Evolutionary conservation across 2,888 invertebrate species (phyloP).

Genomic region (Venusia cambrica): DNA sequence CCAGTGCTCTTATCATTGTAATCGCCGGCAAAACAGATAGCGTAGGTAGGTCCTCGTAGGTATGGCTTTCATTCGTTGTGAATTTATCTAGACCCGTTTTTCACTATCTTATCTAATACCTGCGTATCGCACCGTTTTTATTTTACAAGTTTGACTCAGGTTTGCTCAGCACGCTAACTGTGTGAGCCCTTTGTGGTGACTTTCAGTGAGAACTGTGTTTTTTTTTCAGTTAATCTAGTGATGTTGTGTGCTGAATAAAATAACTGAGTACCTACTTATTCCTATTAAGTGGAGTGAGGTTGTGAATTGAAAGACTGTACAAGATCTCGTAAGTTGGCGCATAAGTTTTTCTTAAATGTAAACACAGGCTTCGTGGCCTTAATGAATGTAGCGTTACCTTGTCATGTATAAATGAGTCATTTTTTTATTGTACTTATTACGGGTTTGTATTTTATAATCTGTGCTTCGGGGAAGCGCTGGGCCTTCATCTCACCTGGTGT

Average conservation of each 20-base stretch:
- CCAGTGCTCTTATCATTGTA: slow-evolving; percentile 61
- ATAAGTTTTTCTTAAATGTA: slow-evolving; percentile 26
- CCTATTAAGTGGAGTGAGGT: slow-evolving; percentile 18
- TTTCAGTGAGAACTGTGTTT: slow-evolving; percentile 1
- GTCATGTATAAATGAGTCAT: too few relatives aligned
- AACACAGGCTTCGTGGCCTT: too few relatives aligned
- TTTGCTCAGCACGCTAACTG: slow-evolving; percentile 48
- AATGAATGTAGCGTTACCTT: too few relatives aligned
- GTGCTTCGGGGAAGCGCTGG: too few relatives aligned
- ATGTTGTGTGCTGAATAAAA: slow-evolving; percentile 5
- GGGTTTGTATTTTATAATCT: too few relatives aligned
- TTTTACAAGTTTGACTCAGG: slow-evolving; percentile 53
- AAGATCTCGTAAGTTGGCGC: slow-evolving; percentile 39
- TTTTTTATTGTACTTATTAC: too few relatives aligned
- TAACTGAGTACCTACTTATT: slow-evolving; percentile 7
- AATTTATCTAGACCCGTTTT: slow-evolving; percentile 80
- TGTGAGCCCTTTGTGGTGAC: neutral
- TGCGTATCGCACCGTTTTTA: slow-evolving; percentile 46
- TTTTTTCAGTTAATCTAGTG: slow-evolving; percentile 11
- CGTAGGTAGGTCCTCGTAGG: slow-evolving; percentile 25
- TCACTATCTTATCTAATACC: slow-evolving; percentile 78
- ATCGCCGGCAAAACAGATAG: slow-evolving; percentile 67
- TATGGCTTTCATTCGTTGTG: slow-evolving; percentile 60
- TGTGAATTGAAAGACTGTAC: slow-evolving; percentile 8
- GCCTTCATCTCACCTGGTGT: too few relatives aligned